A percentile compares a stretch with the other conserved stretches of the same genome.
These are phyloP conservation scores for Ranitomeya imitator DNA, from an alignment of 2,113 vertebrate species.

Conservation along the genomic window DNA sequence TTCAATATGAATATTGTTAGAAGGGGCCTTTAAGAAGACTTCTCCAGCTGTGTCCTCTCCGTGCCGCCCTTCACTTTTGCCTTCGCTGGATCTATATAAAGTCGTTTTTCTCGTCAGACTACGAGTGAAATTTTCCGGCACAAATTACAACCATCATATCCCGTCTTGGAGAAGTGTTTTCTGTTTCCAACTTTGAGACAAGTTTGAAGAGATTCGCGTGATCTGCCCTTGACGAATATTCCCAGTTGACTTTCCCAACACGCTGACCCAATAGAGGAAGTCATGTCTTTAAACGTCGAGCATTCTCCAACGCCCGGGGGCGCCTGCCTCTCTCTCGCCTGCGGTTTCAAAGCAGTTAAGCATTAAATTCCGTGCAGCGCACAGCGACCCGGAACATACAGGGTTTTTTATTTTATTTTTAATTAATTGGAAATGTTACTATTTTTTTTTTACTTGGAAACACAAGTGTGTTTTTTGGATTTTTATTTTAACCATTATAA, in stretches of 20 bases:
- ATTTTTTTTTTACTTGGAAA: not conserved
- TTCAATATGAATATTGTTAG: too few relatives aligned
- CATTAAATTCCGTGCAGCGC: not conserved
- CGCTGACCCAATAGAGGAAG: conserved; percentile 20
- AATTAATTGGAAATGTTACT: not conserved
- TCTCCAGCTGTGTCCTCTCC: not conserved
- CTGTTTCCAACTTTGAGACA: not conserved
- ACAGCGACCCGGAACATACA: not conserved
- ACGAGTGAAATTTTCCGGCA: not conserved
- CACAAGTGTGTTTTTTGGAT: too few relatives aligned
- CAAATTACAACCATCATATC: not conserved
- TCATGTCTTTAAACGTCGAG: conserved; percentile 7
- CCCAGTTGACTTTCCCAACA: not conserved
- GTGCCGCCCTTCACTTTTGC: not conserved
- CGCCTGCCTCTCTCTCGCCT: not conserved
- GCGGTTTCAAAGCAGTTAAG: conserved; percentile 17
- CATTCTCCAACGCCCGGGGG: not conserved
- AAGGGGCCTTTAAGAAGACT: not conserved
- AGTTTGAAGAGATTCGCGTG: not conserved
- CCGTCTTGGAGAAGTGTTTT: not conserved
- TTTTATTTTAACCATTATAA: not conserved
- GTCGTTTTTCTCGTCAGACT: too few relatives aligned
- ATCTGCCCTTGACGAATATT: conserved; percentile 19
- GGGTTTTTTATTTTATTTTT: not conserved
- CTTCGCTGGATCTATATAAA: not conserved